Conservation (phyloP, 2,113 vertebrate genomes). For the Fulica atra region DNA sequence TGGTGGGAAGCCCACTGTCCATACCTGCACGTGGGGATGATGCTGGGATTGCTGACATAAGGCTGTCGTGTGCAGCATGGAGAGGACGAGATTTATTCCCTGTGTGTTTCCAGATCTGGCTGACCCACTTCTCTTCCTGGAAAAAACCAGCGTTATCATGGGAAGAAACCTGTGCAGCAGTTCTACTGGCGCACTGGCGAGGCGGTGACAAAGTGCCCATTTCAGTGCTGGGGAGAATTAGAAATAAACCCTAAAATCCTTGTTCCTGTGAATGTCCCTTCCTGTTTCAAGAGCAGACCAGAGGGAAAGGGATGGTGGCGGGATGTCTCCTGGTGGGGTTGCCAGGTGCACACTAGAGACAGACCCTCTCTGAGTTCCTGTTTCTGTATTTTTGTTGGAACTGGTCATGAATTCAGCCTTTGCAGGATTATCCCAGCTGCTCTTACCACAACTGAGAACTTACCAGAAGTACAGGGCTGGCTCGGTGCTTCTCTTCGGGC, state of each 20-base stretch:
- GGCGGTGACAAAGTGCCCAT: neutral
- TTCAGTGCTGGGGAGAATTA: neutral
- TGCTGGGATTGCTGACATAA: rapidly evolving
- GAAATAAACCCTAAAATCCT: neutral
- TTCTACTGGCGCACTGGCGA: neutral
- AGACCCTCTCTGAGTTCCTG: neutral
- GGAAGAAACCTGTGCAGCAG: neutral
- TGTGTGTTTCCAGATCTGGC: neutral
- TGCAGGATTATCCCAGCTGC: neutral
- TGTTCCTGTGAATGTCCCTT: rapidly evolving
- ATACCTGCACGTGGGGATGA: neutral
- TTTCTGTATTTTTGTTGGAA: neutral
- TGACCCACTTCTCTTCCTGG: neutral
- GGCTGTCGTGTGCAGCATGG: rapidly evolving
- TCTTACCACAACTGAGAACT: neutral
- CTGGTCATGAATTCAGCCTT: neutral
- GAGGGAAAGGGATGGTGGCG: neutral
- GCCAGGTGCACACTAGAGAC: neutral
- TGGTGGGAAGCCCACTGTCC: neutral
- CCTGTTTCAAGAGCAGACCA: rapidly evolving
- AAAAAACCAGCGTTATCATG: neutral
- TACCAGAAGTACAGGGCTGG: neutral
- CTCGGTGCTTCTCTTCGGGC: neutral
- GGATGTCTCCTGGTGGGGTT: neutral
- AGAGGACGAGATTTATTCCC: neutral